A percentile compares a stretch with the other conserved stretches of the same genome.
phyloP scores from a whole-genome alignment of 2,797 vertebrate genomes.

The Coracias cyanogaster region DNA sequence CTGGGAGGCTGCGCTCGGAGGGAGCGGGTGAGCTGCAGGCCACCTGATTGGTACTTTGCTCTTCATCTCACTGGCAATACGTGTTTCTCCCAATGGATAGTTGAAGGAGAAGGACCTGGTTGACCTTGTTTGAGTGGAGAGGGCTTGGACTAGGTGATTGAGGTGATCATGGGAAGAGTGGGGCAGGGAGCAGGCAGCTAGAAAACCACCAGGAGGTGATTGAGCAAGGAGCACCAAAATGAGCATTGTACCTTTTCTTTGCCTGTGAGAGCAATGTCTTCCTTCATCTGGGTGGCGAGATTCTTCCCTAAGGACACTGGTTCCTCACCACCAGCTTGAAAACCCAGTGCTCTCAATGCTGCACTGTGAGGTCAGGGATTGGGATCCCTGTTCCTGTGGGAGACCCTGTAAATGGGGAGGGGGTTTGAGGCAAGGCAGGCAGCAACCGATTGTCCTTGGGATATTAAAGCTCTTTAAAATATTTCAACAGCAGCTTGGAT shows the following conservation, averaged over 20 bases:
- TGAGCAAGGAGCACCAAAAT: not conserved
- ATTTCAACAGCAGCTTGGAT: not conserved
- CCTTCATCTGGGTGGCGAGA: not conserved
- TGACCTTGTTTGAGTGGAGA: not conserved
- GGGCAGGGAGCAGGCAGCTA: not conserved
- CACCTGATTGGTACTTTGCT: not conserved
- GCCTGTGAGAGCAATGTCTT: not conserved
- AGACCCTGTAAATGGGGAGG: not conserved
- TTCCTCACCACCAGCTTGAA: not conserved
- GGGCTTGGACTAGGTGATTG: not conserved
- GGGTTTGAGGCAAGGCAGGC: not conserved
- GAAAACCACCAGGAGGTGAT: not conserved
- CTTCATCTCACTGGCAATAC: fast-evolving
- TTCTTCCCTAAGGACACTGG: not conserved
- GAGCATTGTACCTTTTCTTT: not conserved
- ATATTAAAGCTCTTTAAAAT: not conserved
- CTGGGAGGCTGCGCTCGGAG: not conserved
- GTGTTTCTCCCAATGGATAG: fast-evolving
- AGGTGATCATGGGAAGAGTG: not conserved
- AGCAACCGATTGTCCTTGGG: not conserved
- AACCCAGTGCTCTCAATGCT: not conserved
- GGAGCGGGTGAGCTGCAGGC: not conserved
- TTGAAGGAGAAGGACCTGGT: not conserved
- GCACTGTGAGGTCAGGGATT: not conserved
- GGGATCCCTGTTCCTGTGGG: not conserved